Evolutionary conservation across 2,113 vertebrate species (phyloP), one percentile per base, ranked within the genome.

Genomic region (Neolamprologus brichardi): DNA sequence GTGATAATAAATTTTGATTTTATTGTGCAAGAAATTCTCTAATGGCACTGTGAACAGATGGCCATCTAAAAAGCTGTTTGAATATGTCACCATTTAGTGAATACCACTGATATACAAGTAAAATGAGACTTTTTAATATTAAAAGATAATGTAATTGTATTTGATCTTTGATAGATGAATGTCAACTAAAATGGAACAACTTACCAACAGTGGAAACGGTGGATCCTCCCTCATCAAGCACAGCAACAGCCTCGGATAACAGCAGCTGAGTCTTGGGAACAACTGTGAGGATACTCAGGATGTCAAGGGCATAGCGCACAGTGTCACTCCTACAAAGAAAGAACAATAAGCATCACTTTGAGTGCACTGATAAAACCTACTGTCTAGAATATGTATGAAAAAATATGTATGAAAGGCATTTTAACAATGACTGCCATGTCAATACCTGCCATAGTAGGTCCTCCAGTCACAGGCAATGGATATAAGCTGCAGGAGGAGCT

Each of bases 381-480:
- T 51, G 46, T n/a, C 3, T 70, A n/a, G 11, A 75, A 75, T 4
- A 18, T 18, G 3, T 11, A 17, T 37, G 17, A 64, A 28, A 41
- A 32, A 12, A 30, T 30, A 60, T 30, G 56, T 62, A 62, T 34
- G 58, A 67, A 64, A 20, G 1, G 17, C 4, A 9, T 30, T 53
- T 62, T 25, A 12, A 70, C 6, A 52, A 64, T 28, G 9, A 44
- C 17, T 34, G 15, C 28, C 6, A 46, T 41, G 34, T 83, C n/a
- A 70, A 17, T 95, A 99, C 99, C 99, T 98, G 94, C 98, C 99
- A 82, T 99, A 99, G 92, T 99, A 99, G 0, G 99, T 99, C 90
- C 98, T 98, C 99, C 99, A 99, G 92, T 99, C 98, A 91, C 98
- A 99, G 13, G 99, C 98, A 44, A 99, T 99, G 34, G 98, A 99